Evolutionary conservation across 2,113 vertebrate genomes (phyloP).

Genomic region (Mobula birostris): DNA sequence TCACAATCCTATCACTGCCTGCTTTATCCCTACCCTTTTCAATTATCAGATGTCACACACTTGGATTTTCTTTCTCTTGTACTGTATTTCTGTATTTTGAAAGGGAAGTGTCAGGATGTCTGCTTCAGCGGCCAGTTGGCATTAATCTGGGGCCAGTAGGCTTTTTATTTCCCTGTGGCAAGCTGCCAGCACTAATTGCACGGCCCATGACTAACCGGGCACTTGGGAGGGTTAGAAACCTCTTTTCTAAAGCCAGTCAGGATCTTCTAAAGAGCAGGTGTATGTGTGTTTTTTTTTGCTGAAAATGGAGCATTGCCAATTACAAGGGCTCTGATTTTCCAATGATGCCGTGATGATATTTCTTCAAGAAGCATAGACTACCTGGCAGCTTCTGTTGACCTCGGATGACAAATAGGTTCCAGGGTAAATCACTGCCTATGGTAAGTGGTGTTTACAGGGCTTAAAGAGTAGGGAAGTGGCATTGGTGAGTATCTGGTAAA

Average conservation of each 20-base stretch:
- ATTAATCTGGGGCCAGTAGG: not conserved
- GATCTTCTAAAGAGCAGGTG: not conserved
- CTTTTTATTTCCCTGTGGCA: not conserved
- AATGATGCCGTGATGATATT: not conserved
- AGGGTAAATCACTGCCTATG: not conserved
- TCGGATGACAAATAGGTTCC: not conserved
- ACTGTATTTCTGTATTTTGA: not conserved
- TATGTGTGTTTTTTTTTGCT: not conserved
- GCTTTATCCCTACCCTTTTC: not conserved
- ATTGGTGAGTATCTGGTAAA: not conserved
- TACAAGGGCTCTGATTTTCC: not conserved
- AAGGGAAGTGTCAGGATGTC: not conserved
- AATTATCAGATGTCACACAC: not conserved
- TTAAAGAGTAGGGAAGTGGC: not conserved
- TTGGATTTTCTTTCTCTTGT: not conserved
- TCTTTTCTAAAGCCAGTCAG: not conserved
- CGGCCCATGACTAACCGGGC: not conserved
- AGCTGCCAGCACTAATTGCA: not conserved
- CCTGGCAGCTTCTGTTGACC: too few relatives aligned
- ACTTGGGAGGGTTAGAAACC: not conserved
- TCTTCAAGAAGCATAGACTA: not conserved
- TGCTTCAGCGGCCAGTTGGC: not conserved
- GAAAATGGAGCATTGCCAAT: not conserved
- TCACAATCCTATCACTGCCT: not conserved
- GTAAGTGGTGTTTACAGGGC: not conserved